These are phyloP conservation scores for Tyto alba DNA, from an alignment of 2,113 vertebrate species.

Conservation along the genomic window DNA sequence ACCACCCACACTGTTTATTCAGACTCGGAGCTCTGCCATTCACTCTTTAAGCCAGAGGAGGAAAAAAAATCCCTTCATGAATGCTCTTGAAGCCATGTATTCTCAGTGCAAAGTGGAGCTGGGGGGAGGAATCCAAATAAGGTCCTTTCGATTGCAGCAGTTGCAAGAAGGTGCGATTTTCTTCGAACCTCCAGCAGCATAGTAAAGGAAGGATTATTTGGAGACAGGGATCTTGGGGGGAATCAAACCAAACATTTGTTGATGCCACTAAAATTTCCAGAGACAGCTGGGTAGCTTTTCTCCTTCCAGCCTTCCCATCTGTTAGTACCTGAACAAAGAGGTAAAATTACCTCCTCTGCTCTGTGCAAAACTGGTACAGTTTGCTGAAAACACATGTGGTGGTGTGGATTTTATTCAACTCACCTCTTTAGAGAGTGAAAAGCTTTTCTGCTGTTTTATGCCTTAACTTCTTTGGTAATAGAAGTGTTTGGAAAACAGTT, in stretches of 20 bases:
- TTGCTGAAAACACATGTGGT: neutral
- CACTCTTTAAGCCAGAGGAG: constrained; percentile 79
- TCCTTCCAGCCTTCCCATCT: neutral
- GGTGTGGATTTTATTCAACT: neutral
- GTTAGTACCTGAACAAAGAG: constrained; percentile 26
- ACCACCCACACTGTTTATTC: constrained; percentile 88
- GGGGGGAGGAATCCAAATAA: constrained; percentile 58
- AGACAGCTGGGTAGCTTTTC: neutral
- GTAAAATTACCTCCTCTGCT: neutral
- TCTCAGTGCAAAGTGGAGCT: constrained; percentile 62
- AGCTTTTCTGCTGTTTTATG: neutral
- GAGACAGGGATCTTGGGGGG: neutral
- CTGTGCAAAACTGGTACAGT: neutral
- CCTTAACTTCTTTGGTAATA: neutral
- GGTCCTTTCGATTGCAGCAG: constrained; percentile 33
- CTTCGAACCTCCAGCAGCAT: neutral
- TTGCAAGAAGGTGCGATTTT: constrained; percentile 59
- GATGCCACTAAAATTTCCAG: constrained; percentile 3
- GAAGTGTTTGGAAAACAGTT: neutral
- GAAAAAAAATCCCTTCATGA: constrained; percentile 62
- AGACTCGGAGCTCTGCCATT: constrained; percentile 82
- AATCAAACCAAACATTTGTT: neutral
- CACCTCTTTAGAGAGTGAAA: neutral
- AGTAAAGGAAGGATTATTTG: neutral
- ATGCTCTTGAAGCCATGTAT: constrained; percentile 72